Conservation (phyloP, 2,113 vertebrate genomes). For the Alaudala cheleensis region DNA sequence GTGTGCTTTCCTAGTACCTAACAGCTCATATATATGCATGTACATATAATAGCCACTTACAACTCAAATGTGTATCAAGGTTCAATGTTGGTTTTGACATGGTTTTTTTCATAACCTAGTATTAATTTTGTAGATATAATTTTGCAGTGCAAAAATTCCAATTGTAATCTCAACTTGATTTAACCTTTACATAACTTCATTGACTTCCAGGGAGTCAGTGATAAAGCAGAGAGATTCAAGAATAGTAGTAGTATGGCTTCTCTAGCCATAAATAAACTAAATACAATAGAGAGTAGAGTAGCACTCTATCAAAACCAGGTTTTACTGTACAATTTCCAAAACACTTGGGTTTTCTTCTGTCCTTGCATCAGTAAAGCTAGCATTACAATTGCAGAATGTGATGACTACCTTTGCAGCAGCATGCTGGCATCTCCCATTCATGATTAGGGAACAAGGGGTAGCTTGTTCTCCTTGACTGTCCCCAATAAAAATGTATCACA, state of each 20-base stretch:
- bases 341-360: not conserved
- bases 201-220: not conserved
- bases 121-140: not conserved
- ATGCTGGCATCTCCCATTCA: not conserved
- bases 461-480: not conserved
- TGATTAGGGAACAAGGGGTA: not conserved
- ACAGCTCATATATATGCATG: not conserved
- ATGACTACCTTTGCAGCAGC: not conserved
- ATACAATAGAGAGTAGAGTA: not conserved
- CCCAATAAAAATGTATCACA: not conserved
- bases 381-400: not conserved
- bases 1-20: not conserved
- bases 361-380: not conserved
- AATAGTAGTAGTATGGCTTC: not conserved
- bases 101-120: not conserved
- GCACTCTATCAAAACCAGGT: not conserved
- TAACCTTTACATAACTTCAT: not conserved
- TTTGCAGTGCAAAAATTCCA: not conserved
- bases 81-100: not conserved
- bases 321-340: not conserved
- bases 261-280: not conserved
- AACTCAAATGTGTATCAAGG: not conserved
- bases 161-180: not conserved
- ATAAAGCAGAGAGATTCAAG: not conserved
- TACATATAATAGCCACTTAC: not conserved